A percentile compares a stretch with the other conserved stretches of the same genome.
Conservation (phyloP, 2,888 invertebrate genomes). For the Drosophila nr. perissopoda region DNA sequence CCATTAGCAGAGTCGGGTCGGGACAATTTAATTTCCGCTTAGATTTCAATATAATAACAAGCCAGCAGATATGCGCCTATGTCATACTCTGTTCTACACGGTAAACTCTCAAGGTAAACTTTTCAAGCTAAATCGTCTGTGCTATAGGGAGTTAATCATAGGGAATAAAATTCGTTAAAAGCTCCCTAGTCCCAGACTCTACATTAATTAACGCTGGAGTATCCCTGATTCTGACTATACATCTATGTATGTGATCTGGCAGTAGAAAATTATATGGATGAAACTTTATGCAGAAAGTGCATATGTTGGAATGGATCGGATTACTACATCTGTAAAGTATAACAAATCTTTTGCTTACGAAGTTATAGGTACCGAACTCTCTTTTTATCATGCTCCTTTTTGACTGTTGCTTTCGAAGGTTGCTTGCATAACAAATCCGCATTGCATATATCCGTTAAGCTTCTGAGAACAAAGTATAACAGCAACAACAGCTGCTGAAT, state of each 20-base stretch:
- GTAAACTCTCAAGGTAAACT: neutral
- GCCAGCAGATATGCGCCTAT: neutral
- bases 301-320: neutral
- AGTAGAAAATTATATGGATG: neutral
- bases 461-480: neutral
- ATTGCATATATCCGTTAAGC: neutral
- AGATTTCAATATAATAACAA: constrained; percentile 71
- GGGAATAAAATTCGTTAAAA: too few relatives aligned
- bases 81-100: neutral
- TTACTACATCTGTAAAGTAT: too few relatives aligned
- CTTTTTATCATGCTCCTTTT: neutral
- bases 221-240: neutral
- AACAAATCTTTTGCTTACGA: neutral
- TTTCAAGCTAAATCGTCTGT: too few relatives aligned
- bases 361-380: neutral
- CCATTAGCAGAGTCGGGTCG: constrained; percentile 46
- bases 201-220: neutral
- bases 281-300: neutral
- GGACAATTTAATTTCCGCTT: constrained; percentile 79
- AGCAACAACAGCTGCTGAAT: constrained; percentile 19
- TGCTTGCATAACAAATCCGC: neutral
- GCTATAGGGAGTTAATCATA: too few relatives aligned
- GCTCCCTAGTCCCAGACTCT: too few relatives aligned
- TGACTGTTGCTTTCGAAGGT: neutral
- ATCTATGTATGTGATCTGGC: neutral